Evolutionary conservation across 2,113 vertebrate species (phyloP), one percentile per base, ranked within the genome.

Genomic region (Zosterops pallidus): DNA sequence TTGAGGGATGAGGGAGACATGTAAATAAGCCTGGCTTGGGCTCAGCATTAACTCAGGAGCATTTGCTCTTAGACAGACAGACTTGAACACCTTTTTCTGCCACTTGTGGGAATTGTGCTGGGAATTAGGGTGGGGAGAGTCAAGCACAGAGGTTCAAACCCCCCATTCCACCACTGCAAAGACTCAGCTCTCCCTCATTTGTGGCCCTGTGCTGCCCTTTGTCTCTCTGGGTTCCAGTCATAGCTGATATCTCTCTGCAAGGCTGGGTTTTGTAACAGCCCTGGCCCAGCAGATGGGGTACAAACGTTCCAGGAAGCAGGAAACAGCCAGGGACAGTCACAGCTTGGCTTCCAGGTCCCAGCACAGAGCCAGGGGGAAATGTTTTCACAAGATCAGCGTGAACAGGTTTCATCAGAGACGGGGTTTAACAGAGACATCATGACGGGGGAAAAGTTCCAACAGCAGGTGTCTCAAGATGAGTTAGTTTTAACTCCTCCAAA

Each of bases 241-340:
- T 1, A 12, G 68, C 35, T 12, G 49, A 18, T 26, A 33, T 2
- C 57, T 7, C 68, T 21, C 8, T 7, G 29, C 84, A 56, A 50
- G 46, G 72, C 44, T 39, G 35, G 16, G 11, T 67, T 78, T 70
- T 71, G 47, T 35, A 67, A 52, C 9, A 71, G 21, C 5, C 49
- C 70, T 56, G 52, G 72, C 64, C 56, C 81, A 76, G 78, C 56
- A 82, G 90, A 64, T 5, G 7, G 4, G 49, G 52, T 26, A 3
- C 24, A 65, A 80, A 24, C 1, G 37, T 44, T 93, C 74, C 89
- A 92, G 86, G 93, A 89, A 93, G 81, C 24, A 86, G 81, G 64
- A 87, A 95, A 39, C 9, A 2, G 37, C 55, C 91, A 74, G 78
- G 64, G n/a, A 81, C 5, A 1, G 49, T 14, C 74, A 46, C 75